Base-by-base conservation (phyloP, 2,797 vertebrate genomes). In the Microctenopoma steveboyesi region DNA sequence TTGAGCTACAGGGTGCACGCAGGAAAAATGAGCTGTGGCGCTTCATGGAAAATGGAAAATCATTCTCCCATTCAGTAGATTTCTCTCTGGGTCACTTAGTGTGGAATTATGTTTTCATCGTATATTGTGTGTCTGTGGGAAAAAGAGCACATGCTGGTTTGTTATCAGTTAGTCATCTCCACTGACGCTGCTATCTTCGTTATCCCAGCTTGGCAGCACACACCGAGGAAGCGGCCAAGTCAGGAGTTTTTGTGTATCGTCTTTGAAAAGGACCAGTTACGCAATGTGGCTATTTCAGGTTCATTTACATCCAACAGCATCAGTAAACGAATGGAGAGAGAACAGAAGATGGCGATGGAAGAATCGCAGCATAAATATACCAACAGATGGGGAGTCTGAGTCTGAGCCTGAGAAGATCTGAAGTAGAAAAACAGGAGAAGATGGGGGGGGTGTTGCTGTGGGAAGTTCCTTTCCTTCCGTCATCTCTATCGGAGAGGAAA, bases 1-100 rank as follows among this genome's bases (percentile, higher is more conserved):
- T 52, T 67, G 72, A 78, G 63, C 83, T 46, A 25, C 69, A 6
- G 67, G 73, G 76, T 27, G 49, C 73, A 61, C 45, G 66, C 30
- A 64, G 59, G 55, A 60, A 48, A 76, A 49, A 65, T n/a, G 40
- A 65, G 58, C 53, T 7, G 13, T 15, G 62, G 16, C 7, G 64
- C 68, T 72, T 60, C 64, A 70, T 25, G 14, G 30, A 71, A 82
- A 86, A 87, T 65, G 30, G 51, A 84, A 87, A 81, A 74, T 76
- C 57, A 51, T 66, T 78, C 47, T 57, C 12, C 33, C 54, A 48
- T 78, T 85, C 53, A 68, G 49, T 67, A 72, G 46, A 73, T 68
- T 54, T 83, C 65, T 83, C 73, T 64, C 49, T 5, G 4, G 75
- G 74, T 84, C 70, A 85, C 62, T 88, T 76, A 64, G 57, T 72